Conservation (phyloP, 2,888 invertebrate species). For the Coenonympha arcania region DNA sequence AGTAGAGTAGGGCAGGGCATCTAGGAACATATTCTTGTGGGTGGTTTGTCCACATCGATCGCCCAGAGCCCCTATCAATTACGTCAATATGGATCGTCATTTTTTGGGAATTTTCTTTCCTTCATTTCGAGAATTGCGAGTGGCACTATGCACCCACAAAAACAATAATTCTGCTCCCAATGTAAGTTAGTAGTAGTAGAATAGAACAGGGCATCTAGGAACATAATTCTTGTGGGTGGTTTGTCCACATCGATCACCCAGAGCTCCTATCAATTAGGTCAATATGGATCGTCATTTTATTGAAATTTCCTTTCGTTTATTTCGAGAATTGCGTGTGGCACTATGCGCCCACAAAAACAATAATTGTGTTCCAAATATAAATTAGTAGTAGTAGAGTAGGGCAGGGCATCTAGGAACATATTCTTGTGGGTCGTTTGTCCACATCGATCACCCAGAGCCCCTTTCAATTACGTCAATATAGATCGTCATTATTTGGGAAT, state of each 20-base stretch:
- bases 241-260: constrained; percentile 37
- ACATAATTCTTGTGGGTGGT: constrained; percentile 18
- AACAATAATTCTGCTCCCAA: no score
- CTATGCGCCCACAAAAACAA: no score
- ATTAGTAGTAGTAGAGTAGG: no score
- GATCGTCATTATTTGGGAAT: no score
- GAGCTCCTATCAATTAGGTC: constrained; percentile 46
- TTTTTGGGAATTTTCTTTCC: no score
- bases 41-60: constrained; percentile 36
- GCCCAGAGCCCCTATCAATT: constrained; percentile 45
- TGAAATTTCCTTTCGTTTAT: no score
- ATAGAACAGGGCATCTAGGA: constrained; percentile 11
- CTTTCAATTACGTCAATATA: constrained; percentile 45
- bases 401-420: constrained; percentile 14
- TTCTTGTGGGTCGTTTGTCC: constrained; percentile 23
- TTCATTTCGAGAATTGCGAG: no score
- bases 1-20: constrained; percentile 6
- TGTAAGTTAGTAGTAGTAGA: neutral
- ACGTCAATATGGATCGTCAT: no score
- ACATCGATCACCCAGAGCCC: constrained; percentile 42
- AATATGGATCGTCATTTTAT: no score
- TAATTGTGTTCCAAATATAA: no score
- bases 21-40: constrained; percentile 18
- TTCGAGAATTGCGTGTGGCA: no score
- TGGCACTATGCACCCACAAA: no score